Evolutionary conservation across 2,797 vertebrate species (phyloP).

Genomic region (Ptychobarbus kaznakovi): DNA sequence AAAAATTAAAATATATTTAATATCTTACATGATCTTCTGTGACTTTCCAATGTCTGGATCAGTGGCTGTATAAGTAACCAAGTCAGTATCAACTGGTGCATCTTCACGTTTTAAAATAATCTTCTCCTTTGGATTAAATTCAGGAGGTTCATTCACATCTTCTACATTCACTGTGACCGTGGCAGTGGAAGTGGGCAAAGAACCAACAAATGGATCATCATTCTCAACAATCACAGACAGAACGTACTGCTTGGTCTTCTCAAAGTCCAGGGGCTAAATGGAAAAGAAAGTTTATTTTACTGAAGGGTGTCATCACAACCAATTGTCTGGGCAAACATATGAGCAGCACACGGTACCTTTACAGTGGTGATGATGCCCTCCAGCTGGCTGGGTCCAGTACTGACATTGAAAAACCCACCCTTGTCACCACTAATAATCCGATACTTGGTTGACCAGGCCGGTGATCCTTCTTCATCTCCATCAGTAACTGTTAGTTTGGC

Average conservation of each 20-base stretch:
- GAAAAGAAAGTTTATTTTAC: background rate
- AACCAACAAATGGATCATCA: conserved; percentile 73
- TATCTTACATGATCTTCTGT: conserved; percentile 86
- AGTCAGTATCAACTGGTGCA: background rate
- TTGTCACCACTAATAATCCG: conserved; percentile 65
- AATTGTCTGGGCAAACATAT: background rate
- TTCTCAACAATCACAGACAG: conserved; percentile 84
- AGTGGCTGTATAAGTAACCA: conserved; percentile 77
- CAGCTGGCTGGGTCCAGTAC: conserved; percentile 70
- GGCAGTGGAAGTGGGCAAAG: conserved; percentile 79
- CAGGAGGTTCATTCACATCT: conserved; percentile 88
- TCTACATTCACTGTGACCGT: conserved; percentile 79
- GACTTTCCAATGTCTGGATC: conserved; percentile 84
- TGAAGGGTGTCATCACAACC: background rate
- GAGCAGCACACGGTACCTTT: conserved; percentile 69
- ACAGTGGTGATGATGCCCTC: conserved; percentile 76
- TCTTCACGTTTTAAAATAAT: conserved; percentile 73
- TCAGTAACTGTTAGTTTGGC: conserved; percentile 79
- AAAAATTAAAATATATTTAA: background rate
- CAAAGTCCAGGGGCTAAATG: conserved; percentile 85
- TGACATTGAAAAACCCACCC: conserved; percentile 67
- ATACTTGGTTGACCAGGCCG: conserved; percentile 75
- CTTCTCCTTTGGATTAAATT: conserved; percentile 76
- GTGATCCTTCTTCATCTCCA: conserved; percentile 73
- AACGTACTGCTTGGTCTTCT: conserved; percentile 72